A percentile compares a stretch with the other conserved stretches of the same genome.
phyloP scores from a whole-genome alignment of 2,888 invertebrate genomes.

The Diabrotica balteata region DNA sequence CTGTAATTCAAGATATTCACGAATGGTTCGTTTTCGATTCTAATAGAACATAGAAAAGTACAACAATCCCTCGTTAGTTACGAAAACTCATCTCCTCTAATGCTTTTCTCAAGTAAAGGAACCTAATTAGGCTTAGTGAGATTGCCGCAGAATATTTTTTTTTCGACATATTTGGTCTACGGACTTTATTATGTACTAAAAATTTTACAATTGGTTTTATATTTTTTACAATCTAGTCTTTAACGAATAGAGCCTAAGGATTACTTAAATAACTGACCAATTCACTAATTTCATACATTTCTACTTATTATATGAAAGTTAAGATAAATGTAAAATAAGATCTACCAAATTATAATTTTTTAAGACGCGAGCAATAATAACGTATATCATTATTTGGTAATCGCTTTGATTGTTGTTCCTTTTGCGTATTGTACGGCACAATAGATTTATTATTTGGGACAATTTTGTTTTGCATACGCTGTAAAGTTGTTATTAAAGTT shows the following conservation, averaged over 20 bases:
- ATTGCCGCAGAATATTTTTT: too few relatives aligned
- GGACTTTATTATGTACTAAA: too few relatives aligned
- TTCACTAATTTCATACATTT: slow-evolving; percentile 8
- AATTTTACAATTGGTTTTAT: background rate
- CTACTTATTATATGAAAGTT: background rate
- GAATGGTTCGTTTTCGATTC: too few relatives aligned
- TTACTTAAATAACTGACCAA: slow-evolving; percentile 1
- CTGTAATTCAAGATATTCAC: too few relatives aligned
- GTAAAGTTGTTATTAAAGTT: slow-evolving; percentile 31
- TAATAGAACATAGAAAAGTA: too few relatives aligned
- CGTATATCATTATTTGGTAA: slow-evolving; percentile 17
- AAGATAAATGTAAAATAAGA: slow-evolving; percentile 15
- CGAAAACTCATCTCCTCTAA: too few relatives aligned
- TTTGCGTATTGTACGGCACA: slow-evolving; percentile 23
- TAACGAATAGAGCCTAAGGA: background rate
- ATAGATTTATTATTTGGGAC: slow-evolving; percentile 25
- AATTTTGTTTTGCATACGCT: slow-evolving; percentile 25
- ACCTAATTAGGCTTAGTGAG: too few relatives aligned
- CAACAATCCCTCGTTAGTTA: too few relatives aligned
- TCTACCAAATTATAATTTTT: slow-evolving; percentile 12
- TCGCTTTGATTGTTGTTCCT: slow-evolving; percentile 22
- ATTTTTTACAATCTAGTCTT: background rate
- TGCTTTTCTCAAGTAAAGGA: too few relatives aligned
- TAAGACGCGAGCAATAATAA: slow-evolving; percentile 16
- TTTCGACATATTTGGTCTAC: too few relatives aligned